Evolutionary conservation across 1,140 invertebrate genomes (phyloP).

Genomic region (Saccostrea echinata): DNA sequence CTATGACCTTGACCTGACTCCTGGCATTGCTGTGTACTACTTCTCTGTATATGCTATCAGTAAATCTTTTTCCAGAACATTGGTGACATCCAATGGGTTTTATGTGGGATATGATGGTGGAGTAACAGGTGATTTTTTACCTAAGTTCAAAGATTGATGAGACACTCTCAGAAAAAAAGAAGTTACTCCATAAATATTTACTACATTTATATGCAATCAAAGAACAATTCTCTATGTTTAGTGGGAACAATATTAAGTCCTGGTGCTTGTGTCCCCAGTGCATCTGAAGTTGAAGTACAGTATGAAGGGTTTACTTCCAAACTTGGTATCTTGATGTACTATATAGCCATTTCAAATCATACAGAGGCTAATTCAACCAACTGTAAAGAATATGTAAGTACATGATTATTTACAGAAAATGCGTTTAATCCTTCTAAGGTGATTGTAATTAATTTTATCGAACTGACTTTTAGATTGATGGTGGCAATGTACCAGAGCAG

Average conservation of each 20-base stretch:
- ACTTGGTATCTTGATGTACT: constrained; percentile 68
- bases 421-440: neutral
- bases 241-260: constrained; percentile 58
- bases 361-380: constrained; percentile 44
- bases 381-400: constrained; percentile 60
- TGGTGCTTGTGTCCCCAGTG: constrained; percentile 40
- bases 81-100: constrained; percentile 71
- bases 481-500: constrained; percentile 57
- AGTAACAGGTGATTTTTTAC: constrained; percentile 58
- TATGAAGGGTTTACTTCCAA: constrained; percentile 67
- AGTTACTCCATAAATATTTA: too few relatives aligned
- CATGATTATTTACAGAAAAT: neutral
- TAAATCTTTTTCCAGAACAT: constrained; percentile 59
- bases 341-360: constrained; percentile 65
- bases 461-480: constrained; percentile 61
- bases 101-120: constrained; percentile 67
- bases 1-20: constrained; percentile 66
- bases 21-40: constrained; percentile 65
- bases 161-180: too few relatives aligned
- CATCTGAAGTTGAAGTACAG: constrained; percentile 51
- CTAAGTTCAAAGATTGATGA: neutral
- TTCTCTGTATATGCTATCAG: constrained; percentile 71
- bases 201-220: neutral
- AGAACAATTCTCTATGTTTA: neutral
- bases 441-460: neutral